phyloP scores from a whole-genome alignment of 2,888 invertebrate genomes.

The Odontomyia ornata region DNA sequence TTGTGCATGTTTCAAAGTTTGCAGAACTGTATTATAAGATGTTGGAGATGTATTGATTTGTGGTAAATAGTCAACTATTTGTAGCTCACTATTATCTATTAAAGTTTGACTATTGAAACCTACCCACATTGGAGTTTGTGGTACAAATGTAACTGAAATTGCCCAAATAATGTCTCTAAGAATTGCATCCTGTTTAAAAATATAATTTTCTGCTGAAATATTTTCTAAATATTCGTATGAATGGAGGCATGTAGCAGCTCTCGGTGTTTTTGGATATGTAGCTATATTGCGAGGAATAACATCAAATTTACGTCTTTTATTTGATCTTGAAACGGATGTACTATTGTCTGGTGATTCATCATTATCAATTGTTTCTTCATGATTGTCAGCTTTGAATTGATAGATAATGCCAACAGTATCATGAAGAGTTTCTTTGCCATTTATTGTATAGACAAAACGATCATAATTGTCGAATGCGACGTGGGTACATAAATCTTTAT shows the following conservation, averaged over 20 bases:
- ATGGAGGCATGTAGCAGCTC: too few relatives aligned
- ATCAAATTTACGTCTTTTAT: too few relatives aligned
- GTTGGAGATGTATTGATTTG: not conserved
- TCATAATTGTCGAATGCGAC: conserved; percentile 36
- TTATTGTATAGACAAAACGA: not conserved
- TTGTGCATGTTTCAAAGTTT: not conserved
- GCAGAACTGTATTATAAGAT: not conserved
- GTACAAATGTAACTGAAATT: not conserved
- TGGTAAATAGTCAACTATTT: not conserved
- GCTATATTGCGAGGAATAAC: too few relatives aligned
- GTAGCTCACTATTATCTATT: not conserved
- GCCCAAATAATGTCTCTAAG: not conserved
- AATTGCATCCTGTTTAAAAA: too few relatives aligned
- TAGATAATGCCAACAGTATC: conserved; percentile 34
- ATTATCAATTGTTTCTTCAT: too few relatives aligned
- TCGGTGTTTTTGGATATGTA: too few relatives aligned
- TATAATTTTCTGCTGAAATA: too few relatives aligned
- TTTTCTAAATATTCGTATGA: too few relatives aligned
- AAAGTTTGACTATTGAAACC: not conserved
- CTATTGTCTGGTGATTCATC: too few relatives aligned
- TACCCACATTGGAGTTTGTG: conserved; percentile 4
- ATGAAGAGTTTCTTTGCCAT: conserved; percentile 21
- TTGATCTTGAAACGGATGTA: too few relatives aligned
- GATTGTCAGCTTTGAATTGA: not conserved
- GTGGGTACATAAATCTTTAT: not conserved